These are phyloP conservation scores for Alviniconcha marisindica DNA, from an alignment of 1,140 invertebrate species.

Conservation along the genomic window DNA sequence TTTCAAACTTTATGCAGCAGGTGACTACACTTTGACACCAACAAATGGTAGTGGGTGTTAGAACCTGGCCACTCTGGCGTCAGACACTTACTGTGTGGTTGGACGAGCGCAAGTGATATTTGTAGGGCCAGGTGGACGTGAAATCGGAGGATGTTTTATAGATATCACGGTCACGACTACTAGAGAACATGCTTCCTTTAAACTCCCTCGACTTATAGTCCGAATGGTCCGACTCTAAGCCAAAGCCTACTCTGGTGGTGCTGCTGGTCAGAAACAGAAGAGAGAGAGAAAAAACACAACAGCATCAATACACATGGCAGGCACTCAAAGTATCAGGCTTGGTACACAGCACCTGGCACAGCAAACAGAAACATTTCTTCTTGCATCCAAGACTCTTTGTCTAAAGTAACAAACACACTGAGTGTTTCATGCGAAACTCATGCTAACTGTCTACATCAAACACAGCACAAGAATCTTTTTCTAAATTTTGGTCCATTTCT, in stretches of 20 bases:
- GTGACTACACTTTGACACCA: too few relatives aligned
- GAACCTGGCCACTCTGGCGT: too few relatives aligned
- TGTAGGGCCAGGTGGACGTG: conserved; percentile 56
- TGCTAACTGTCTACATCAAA: too few relatives aligned
- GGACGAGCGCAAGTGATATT: conserved; percentile 55
- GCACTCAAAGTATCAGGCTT: neutral
- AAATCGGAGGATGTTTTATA: conserved; percentile 43
- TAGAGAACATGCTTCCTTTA: conserved; percentile 50
- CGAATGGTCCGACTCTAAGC: conserved; percentile 42
- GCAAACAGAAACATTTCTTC: too few relatives aligned
- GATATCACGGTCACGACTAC: conserved; percentile 46
- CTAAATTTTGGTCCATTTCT: too few relatives aligned
- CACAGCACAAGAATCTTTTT: too few relatives aligned
- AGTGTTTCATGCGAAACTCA: too few relatives aligned
- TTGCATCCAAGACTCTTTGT: too few relatives aligned
- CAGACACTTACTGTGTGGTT: conserved; percentile 57
- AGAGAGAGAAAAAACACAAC: conserved; percentile 5
- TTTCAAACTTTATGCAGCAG: too few relatives aligned
- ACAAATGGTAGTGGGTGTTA: too few relatives aligned
- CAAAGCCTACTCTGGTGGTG: conserved; percentile 42
- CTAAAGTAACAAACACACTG: too few relatives aligned
- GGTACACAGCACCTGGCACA: neutral
- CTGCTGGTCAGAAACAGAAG: conserved; percentile 28
- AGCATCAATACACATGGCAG: conserved; percentile 3
- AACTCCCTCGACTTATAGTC: conserved; percentile 47